Percentiles rank a stretch among this genome's conserved stretches.
Evolutionary conservation across 1,140 invertebrate species (phyloP).

Genomic region (Drosophila tani): DNA sequence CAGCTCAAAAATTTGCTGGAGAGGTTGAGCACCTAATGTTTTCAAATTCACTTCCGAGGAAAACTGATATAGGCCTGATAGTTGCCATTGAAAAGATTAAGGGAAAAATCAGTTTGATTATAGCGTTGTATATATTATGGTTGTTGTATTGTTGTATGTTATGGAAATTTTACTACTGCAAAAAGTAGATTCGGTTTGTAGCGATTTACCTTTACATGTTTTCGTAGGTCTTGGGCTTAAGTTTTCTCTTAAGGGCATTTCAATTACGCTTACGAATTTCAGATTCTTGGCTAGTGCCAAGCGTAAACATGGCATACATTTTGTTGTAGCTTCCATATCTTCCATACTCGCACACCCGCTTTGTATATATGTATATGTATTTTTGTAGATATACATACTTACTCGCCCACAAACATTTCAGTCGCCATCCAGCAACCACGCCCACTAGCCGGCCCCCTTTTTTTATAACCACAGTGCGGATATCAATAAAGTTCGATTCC

Average conservation of each 20-base stretch:
- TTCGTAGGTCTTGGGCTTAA: background rate
- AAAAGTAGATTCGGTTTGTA: background rate
- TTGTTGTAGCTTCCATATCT: conserved; percentile 15
- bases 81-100: background rate
- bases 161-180: background rate
- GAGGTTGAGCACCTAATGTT: too few relatives aligned
- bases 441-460: conserved; percentile 12
- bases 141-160: background rate
- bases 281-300: conserved; percentile 60
- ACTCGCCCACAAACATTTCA: conserved; percentile 39
- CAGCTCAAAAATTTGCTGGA: too few relatives aligned
- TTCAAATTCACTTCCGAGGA: too few relatives aligned
- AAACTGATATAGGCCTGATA: background rate
- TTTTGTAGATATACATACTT: too few relatives aligned
- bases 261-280: conserved; percentile 3
- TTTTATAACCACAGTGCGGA: conserved; percentile 64
- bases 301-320: conserved; percentile 63
- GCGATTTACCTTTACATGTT: background rate
- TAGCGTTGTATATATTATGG: background rate
- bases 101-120: too few relatives aligned
- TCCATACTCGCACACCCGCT: conserved; percentile 1
- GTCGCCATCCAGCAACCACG: conserved; percentile 50
- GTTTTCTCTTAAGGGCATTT: background rate
- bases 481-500: conserved; percentile 78
- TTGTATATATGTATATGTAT: background rate